These are phyloP conservation scores for Hylyphantes graminicola DNA, from an alignment of 1,140 invertebrate genomes.

Conservation along the genomic window DNA sequence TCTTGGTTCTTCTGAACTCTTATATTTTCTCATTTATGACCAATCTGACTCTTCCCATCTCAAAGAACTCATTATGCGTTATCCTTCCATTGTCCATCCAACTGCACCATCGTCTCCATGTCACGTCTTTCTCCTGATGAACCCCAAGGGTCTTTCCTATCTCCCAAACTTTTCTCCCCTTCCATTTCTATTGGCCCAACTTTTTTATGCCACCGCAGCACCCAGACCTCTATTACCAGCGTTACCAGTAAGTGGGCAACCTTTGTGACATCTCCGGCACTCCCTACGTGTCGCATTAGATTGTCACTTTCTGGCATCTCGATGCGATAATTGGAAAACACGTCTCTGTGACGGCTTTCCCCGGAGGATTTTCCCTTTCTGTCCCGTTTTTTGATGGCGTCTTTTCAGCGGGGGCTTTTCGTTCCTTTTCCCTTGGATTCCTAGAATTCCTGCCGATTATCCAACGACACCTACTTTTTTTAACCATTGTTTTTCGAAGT, in stretches of 20 bases:
- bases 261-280: conserved; percentile 50
- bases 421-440: neutral
- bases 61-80: too few relatives aligned
- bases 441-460: neutral
- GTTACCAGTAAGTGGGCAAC: conserved; percentile 32
- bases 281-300: conserved; percentile 46
- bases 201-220: neutral
- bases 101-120: neutral
- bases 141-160: neutral
- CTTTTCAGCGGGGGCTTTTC: neutral
- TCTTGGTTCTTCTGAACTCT: too few relatives aligned
- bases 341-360: conserved; percentile 1
- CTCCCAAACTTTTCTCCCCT: neutral
- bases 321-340: conserved; percentile 55
- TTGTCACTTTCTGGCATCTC: conserved; percentile 51
- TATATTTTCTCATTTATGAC: too few relatives aligned
- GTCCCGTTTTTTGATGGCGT: conserved; percentile 40
- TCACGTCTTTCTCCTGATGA: neutral
- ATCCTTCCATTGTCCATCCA: too few relatives aligned
- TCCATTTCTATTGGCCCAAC: neutral
- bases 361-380: conserved; percentile 22
- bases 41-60: too few relatives aligned
- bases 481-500: neutral
- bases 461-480: neutral
- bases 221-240: conserved; percentile 27